These are phyloP conservation scores for Saguinus imperator DNA, from an alignment of 2,113 vertebrate species.

Conservation along the genomic window DNA sequence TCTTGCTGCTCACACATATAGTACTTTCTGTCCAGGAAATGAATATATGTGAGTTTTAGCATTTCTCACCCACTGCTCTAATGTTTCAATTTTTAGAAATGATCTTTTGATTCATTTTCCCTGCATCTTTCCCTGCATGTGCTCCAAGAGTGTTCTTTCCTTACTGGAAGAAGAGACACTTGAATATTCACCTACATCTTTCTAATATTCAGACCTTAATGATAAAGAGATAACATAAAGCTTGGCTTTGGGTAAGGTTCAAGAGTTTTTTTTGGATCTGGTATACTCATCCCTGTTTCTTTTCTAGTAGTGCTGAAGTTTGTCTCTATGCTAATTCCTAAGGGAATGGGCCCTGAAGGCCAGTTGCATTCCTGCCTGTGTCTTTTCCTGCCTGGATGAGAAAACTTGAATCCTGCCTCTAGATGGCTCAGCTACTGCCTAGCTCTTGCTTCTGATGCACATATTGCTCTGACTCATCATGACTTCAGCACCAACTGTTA, in stretches of 20 bases:
- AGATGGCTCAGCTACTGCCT: neutral
- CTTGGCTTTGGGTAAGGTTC: neutral
- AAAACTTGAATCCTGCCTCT: neutral
- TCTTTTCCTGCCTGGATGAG: neutral
- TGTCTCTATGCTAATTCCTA: neutral
- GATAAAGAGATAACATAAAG: neutral
- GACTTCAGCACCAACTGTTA: neutral
- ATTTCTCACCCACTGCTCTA: neutral
- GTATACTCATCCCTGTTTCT: neutral
- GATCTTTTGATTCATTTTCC: neutral
- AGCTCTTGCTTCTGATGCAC: neutral
- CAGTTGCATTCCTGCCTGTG: neutral
- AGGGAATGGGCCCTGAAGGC: fast-evolving
- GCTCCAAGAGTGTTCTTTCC: neutral
- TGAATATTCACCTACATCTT: neutral
- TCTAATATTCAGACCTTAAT: neutral
- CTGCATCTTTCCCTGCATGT: neutral
- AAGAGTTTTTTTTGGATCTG: neutral
- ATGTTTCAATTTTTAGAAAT: neutral
- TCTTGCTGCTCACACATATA: neutral
- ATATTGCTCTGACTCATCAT: neutral
- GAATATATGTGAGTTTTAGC: neutral
- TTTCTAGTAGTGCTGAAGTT: neutral
- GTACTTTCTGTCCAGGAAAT: neutral
- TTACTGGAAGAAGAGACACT: neutral